Conservation (phyloP, 2,888 invertebrate genomes). For the Rhaphigaster nebulosa region DNA sequence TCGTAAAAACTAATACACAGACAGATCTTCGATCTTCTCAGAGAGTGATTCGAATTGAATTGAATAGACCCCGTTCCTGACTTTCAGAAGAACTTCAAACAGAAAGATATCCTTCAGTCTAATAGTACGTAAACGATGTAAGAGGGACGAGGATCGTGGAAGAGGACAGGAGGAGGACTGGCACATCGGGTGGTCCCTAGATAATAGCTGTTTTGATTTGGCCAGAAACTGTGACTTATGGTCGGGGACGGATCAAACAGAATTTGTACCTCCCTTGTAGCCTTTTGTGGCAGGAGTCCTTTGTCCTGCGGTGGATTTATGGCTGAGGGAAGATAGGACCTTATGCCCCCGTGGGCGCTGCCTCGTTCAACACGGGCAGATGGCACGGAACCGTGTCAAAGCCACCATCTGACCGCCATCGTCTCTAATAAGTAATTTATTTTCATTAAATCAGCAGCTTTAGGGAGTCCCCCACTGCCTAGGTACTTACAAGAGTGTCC, state of each 20-base stretch:
- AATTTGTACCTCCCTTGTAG: constrained; percentile 55
- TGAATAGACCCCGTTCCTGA: neutral
- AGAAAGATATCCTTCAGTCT: neutral
- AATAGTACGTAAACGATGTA: neutral
- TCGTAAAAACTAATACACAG: no score
- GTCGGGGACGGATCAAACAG: constrained; percentile 53
- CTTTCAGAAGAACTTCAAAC: neutral
- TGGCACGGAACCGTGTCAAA: constrained; percentile 1
- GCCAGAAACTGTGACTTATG: constrained; percentile 48
- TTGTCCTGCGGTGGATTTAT: constrained; percentile 37
- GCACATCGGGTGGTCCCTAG: constrained; percentile 13
- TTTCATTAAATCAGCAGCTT: constrained; percentile 48
- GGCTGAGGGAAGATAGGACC: neutral
- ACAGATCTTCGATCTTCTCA: neutral
- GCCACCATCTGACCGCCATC: constrained; percentile 32
- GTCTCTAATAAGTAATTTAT: constrained; percentile 35
- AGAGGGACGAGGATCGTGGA: neutral
- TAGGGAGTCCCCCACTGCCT: neutral
- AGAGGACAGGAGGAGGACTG: neutral
- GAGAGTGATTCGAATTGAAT: neutral
- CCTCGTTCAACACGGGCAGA: constrained; percentile 37
- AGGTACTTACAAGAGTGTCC: neutral
- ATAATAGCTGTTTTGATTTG: constrained; percentile 54
- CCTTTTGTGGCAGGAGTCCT: constrained; percentile 14
- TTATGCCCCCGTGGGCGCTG: constrained; percentile 27